Base-by-base conservation (phyloP, 2,797 vertebrate genomes). In the Poliocrania exsul region DNA sequence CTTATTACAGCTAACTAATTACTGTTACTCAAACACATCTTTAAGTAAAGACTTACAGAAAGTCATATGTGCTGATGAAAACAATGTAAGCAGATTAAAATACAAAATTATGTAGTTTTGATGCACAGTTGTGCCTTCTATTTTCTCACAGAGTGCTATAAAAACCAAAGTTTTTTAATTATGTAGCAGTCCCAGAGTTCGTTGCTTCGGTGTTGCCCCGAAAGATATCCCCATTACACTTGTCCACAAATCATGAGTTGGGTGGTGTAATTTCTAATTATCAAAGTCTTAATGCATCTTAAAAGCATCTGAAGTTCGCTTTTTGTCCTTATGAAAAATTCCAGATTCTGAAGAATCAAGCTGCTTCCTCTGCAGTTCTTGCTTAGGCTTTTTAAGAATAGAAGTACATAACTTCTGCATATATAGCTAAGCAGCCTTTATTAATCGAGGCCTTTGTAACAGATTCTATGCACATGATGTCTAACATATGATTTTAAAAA, bases 141-240 rank as follows among this genome's bases (percentile, higher is more conserved):
- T 92, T 77, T 71, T 82, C 81, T 93, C 74, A 73, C 44, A 75
- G 80, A 92, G 86, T 69, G 74, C 38, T 95, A 61, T 19, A 62
- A 93, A 93, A 90, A 88, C 70, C 96, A 96, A 97, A 96, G 92
- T 20, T 50, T 67, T 64, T 92, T 33, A 86, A 95, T 89, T 91
- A 50, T 26, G 37, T 88, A 85, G 77, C 46, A 58, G 57, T 58
- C 64, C 47, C 88, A 78, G 84, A 93, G 72, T 38, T 66, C 46
- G 62, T 87, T 89, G 25, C 89, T 91, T 94, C 1, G 0, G 40
- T 79, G 65, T 95, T 85, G 61, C 56, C 60, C 78, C 9, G 4
- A 73, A 95, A 81, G 53, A 44, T 82, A 50, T 25, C 58, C 28
- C 57, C 33, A 15, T 92, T 61, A 90, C 71, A 81, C 62, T 83